These are phyloP conservation scores for Diadumene lineata DNA, from an alignment of 92 coral and sea anemone species.

Conservation along the genomic window DNA sequence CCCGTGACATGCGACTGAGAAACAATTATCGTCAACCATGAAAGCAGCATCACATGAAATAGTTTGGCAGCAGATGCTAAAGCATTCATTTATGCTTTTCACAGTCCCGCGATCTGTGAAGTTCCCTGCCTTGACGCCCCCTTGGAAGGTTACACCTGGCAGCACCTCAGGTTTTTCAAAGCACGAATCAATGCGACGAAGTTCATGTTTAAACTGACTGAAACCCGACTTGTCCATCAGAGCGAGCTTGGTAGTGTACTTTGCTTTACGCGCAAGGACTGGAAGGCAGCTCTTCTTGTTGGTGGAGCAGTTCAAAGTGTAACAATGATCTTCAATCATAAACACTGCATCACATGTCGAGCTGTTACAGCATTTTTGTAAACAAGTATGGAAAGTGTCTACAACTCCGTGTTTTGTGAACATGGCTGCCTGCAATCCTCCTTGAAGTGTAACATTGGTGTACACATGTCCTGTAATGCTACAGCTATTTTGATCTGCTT, in stretches of 20 bases:
- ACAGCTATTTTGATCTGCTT: constrained; percentile 19
- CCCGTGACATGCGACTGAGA: constrained; percentile 60
- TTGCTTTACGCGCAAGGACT: constrained; percentile 21
- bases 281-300: constrained; percentile 59
- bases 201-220: constrained; percentile 1
- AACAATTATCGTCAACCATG: constrained; percentile 65
- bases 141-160: constrained; percentile 35
- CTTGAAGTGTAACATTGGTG: constrained; percentile 54
- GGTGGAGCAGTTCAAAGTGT: constrained; percentile 60
- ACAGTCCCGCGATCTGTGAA: constrained; percentile 63
- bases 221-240: constrained; percentile 47
- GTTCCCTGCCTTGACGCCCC: constrained; percentile 65
- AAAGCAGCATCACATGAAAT: constrained; percentile 73
- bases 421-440: constrained; percentile 62
- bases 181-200: constrained; percentile 8
- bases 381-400: constrained; percentile 53
- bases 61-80: constrained; percentile 57
- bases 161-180: background rate
- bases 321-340: constrained; percentile 67
- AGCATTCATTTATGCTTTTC: constrained; percentile 53
- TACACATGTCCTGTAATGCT: constrained; percentile 37
- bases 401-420: constrained; percentile 63
- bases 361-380: constrained; percentile 61
- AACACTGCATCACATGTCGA: constrained; percentile 75
- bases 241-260: constrained; percentile 54